Evolutionary conservation across 2,797 vertebrate genomes (phyloP).

Genomic region (Carcharodon carcharias): DNA sequence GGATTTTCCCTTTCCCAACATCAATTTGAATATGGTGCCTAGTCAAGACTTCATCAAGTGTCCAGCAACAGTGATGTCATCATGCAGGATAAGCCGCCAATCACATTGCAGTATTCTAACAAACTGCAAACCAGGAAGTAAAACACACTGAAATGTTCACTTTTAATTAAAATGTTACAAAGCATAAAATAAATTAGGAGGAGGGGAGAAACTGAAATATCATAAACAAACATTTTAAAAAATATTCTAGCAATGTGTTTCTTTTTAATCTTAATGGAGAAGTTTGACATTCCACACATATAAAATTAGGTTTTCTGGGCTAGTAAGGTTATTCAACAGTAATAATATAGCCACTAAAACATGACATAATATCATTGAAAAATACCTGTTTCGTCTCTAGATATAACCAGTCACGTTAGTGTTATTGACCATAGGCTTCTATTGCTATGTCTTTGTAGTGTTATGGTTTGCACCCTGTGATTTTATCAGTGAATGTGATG

Average conservation of each 20-base stretch:
- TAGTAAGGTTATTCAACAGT: neutral
- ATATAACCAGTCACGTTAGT: neutral
- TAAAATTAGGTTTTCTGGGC: neutral
- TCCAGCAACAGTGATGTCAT: no score
- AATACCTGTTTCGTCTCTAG: neutral
- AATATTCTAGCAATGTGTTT: neutral
- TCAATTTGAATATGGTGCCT: no score
- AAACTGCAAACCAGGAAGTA: no score
- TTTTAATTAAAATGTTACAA: no score
- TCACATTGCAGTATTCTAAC: no score
- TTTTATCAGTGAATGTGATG: neutral
- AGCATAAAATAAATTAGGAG: neutral
- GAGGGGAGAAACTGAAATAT: neutral
- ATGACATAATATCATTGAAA: neutral
- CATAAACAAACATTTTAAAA: neutral
- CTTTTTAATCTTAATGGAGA: neutral
- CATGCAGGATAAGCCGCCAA: no score
- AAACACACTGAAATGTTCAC: no score
- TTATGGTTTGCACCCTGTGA: neutral
- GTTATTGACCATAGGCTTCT: neutral
- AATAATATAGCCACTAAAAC: neutral
- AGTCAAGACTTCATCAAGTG: no score
- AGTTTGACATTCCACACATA: neutral
- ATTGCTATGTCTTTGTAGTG: neutral
- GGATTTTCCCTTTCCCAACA: no score